These are phyloP conservation scores for Cariama cristata DNA, from an alignment of 2,113 vertebrate species.

Conservation along the genomic window DNA sequence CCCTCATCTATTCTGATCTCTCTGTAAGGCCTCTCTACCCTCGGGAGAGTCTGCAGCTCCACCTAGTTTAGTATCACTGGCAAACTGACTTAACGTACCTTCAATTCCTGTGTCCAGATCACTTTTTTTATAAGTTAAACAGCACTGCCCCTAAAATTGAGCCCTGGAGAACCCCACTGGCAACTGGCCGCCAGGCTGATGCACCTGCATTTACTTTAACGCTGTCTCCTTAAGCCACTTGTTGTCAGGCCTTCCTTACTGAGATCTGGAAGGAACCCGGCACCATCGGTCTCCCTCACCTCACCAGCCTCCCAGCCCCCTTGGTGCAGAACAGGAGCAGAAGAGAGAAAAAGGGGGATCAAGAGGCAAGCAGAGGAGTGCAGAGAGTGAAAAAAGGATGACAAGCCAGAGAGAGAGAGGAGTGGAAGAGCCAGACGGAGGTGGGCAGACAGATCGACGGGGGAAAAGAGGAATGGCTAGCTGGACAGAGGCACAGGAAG, in stretches of 20 bases:
- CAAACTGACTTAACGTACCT: too few species aligned
- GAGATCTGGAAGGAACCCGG: neutral
- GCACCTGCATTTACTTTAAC: too few species aligned
- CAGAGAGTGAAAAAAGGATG: neutral
- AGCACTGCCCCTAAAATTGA: too few species aligned
- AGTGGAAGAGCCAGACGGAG: neutral
- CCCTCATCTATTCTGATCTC: too few species aligned
- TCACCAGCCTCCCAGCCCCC: neutral
- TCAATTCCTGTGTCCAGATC: too few species aligned
- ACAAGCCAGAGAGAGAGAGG: neutral
- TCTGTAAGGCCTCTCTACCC: too few species aligned
- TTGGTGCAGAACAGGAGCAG: neutral
- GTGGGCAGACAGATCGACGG: neutral
- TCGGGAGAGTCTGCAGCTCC: too few species aligned
- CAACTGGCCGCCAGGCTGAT: too few species aligned
- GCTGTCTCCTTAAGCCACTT: too few species aligned
- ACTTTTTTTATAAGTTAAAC: too few species aligned
- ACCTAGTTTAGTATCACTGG: too few species aligned
- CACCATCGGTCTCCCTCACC: neutral
- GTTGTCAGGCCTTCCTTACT: neutral
- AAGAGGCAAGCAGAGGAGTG: neutral
- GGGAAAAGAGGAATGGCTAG: neutral
- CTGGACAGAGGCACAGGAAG: neutral
- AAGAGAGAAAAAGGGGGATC: neutral
- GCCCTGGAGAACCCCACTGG: too few species aligned